phyloP scores from a whole-genome alignment of 2,888 invertebrate species.

The Dicranocentrus wangi region DNA sequence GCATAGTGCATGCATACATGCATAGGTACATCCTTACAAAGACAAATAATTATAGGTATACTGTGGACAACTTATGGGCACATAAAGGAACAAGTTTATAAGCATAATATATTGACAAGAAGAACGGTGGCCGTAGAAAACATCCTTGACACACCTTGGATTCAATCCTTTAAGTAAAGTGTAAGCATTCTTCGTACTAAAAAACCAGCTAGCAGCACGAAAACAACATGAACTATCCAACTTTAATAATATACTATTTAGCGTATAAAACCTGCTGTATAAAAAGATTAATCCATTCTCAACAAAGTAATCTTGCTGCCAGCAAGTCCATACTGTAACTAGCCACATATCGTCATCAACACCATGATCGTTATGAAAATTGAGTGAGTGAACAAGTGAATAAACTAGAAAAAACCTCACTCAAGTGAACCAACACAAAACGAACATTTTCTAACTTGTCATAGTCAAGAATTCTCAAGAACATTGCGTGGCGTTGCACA shows the following conservation, averaged over 20 bases:
- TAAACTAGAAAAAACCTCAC: not conserved
- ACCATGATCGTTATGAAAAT: conserved; percentile 11
- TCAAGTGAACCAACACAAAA: conserved; percentile 21
- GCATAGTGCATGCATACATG: too few relatives aligned
- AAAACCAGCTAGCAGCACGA: conserved; percentile 22
- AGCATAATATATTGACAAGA: conserved; percentile 9
- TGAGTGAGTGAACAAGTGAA: conserved; percentile 18
- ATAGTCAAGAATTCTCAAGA: conserved; percentile 41
- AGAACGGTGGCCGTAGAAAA: conserved; percentile 18
- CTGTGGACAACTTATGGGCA: not conserved
- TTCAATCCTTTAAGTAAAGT: conserved; percentile 24
- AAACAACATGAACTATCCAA: not conserved
- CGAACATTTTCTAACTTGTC: conserved; percentile 38
- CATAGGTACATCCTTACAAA: too few relatives aligned
- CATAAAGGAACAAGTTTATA: not conserved
- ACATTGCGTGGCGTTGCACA: not conserved
- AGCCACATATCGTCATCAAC: conserved; percentile 9
- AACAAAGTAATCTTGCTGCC: not conserved
- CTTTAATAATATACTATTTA: not conserved
- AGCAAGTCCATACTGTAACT: not conserved
- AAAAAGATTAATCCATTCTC: not conserved
- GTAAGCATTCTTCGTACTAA: conserved; percentile 11
- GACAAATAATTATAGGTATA: too few relatives aligned
- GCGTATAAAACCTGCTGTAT: too few relatives aligned
- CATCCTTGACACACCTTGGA: conserved; percentile 62